Base-by-base conservation (phyloP, 2,797 vertebrate genomes). In the Sternarchorhynchus goeldii region DNA sequence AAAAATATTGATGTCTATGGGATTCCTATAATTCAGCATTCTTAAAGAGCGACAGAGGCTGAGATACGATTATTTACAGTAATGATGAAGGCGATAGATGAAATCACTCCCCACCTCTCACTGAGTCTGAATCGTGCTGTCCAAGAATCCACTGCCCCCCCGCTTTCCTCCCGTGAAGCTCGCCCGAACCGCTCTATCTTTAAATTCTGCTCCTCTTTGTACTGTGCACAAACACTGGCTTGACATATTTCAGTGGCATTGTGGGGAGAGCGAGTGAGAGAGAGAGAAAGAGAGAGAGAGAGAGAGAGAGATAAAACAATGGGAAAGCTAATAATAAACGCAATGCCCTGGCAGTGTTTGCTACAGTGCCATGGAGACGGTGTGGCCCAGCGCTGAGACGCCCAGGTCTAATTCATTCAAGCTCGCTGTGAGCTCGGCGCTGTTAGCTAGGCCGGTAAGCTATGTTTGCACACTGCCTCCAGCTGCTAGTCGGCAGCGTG, bases 311-410 rank as follows among this genome's bases (percentile, higher is more conserved):
- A 60, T 25, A 57, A 66, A 56, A 45, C 58, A 18, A 55, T 53
- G 84, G 25, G 76, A 79, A 82, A 79, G 55, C 55, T 79, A 81
- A 83, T 80, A 84, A 88, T 85, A 80, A 80, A 76, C 58, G 39
- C 50, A 76, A 63, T 83, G 75, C 59, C 67, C 75, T 83, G 78
- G 58, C 88, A 82, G 79, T 82, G 87, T 82, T 79, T 71, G 75
- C 73, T 82, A 74, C 68, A 76, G 79, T 21, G 31, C 65, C 53
- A 63, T 50, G 64, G 78, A 81, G 81, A 81, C 65, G 69, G 74
- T 34, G 45, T n/a, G 56, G 76, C 75, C 75, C 80, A 73, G 69
- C 56, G 80, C 64, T 39, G 57, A 80, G 66, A 20, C 63, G 66
- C 78, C 41, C 53, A 8, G 60, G 36, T 53, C 62, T 75, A 72